These are phyloP conservation scores for Leptoteleia sp. DNA, from an alignment of 1,140 invertebrate species.

Conservation along the genomic window DNA sequence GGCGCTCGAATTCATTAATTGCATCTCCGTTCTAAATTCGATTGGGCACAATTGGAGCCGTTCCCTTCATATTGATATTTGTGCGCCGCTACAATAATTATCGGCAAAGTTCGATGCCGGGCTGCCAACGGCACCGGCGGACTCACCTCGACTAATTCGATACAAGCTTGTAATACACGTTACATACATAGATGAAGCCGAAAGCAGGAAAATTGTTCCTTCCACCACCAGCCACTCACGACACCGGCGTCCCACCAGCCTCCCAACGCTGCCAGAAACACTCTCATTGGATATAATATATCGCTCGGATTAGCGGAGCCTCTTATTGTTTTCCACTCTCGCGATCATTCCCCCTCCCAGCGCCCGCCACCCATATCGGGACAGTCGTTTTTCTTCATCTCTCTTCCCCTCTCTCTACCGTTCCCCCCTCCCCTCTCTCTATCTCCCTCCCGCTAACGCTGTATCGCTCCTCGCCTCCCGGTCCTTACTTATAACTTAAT, in stretches of 20 bases:
- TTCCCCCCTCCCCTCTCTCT: neutral
- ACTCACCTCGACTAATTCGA: slow-evolving; percentile 56
- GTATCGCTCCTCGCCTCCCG: slow-evolving; percentile 6
- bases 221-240: slow-evolving; percentile 45
- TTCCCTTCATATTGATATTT: slow-evolving; percentile 76
- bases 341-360: slow-evolving; percentile 52
- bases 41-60: slow-evolving; percentile 77
- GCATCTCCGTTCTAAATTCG: slow-evolving; percentile 76
- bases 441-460: too few relatives aligned
- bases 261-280: slow-evolving; percentile 74
- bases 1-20: slow-evolving; percentile 79
- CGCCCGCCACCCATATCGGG: too few relatives aligned
- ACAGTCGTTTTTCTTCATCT: slow-evolving; percentile 53
- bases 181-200: slow-evolving; percentile 53
- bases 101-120: slow-evolving; percentile 59
- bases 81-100: slow-evolving; percentile 76
- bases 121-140: slow-evolving; percentile 50
- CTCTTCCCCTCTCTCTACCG: slow-evolving; percentile 22
- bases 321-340: slow-evolving; percentile 80
- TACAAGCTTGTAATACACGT: slow-evolving; percentile 52
- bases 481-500: slow-evolving; percentile 80
- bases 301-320: slow-evolving; percentile 77
- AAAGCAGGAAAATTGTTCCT: slow-evolving; percentile 49
- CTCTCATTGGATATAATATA: slow-evolving; percentile 79
- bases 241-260: slow-evolving; percentile 35